Evolutionary conservation across 2,797 vertebrate species (phyloP), one percentile per base, ranked within the genome.

Genomic region (Sebastes kiyomatsui): DNA sequence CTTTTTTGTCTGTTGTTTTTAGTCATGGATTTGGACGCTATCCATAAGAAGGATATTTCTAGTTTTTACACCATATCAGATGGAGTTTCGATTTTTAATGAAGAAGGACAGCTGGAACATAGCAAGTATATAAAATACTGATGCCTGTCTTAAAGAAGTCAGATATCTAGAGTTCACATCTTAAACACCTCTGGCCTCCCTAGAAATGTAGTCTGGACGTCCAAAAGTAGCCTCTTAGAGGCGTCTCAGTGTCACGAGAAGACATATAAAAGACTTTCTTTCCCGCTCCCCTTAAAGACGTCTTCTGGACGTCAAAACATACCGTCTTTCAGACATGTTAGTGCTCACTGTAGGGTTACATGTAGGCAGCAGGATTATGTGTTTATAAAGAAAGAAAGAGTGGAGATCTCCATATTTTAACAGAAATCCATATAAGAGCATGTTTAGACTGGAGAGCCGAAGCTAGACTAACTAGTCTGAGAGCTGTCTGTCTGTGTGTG

Each of bases 341-440:
- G 79, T 55, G 52, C 46, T 80, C 30, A 66, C 61, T 28, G 49
- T 38, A 3, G 20, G 14, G 73, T 65, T 55, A 28, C 69, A 83
- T 62, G 66, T 67, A 75, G 72, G 62, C 79, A 73, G 72, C 66
- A 23, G 4, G 38, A 67, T 52, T 14, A 5, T 49, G 74, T 90
- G 88, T 91, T 93, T 93, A 93, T 60, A 83, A 80, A 62, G 55
- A 86, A 67, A 62, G 61, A 84, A 86, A 85, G 80, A 81, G 72
- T 33, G 62, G 56, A 83, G 77, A 79, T 85, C 25, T 83, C 67
- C 65, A 77, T 64, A 92, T 88, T 92, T 90, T 25, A 83, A 81
- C 82, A 90, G 78, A 88, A 91, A 91, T 81, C 90, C 91, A 84
- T 91, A 90, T 90, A 91, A 86, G 91, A 83, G 85, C 90, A 93